These are phyloP conservation scores for Neodontobutis hainanensis DNA, from an alignment of 2,113 vertebrate genomes.

Conservation along the genomic window DNA sequence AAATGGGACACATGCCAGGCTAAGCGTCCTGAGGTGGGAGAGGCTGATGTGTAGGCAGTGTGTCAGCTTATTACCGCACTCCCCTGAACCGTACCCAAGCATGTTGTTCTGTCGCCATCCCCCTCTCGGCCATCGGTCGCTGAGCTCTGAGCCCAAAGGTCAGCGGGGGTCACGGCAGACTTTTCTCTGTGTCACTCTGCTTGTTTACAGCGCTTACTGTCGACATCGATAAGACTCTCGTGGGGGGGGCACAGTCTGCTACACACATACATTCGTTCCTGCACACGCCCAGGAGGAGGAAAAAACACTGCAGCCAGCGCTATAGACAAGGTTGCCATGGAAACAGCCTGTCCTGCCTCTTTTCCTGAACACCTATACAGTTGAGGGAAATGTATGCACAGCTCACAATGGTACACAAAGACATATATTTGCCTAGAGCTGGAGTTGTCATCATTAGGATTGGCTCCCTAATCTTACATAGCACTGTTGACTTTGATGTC, in stretches of 20 bases:
- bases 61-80: conserved; percentile 52
- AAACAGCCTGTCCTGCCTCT: conserved; percentile 52
- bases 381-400: conserved; percentile 14
- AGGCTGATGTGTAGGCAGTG: conserved; percentile 28
- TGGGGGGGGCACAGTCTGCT: conserved; percentile 6
- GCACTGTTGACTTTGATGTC: neutral
- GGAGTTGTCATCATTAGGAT: neutral
- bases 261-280: neutral
- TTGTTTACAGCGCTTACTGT: conserved; percentile 66
- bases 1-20: conserved; percentile 42
- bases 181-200: conserved; percentile 38
- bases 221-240: conserved; percentile 42
- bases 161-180: conserved; percentile 47
- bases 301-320: conserved; percentile 18
- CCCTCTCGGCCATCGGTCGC: neutral
- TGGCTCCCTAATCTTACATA: neutral
- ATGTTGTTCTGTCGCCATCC: conserved; percentile 34
- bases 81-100: conserved; percentile 24
- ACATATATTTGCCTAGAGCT: neutral
- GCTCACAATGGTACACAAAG: neutral
- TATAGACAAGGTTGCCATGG: conserved; percentile 63
- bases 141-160: conserved; percentile 41
- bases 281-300: conserved; percentile 4
- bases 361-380: conserved; percentile 48
- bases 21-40: conserved; percentile 57